A percentile compares a stretch with the other conserved stretches of the same genome.
Evolutionary conservation across 2,888 invertebrate species (phyloP).

Genomic region (Tortricodes alternella): DNA sequence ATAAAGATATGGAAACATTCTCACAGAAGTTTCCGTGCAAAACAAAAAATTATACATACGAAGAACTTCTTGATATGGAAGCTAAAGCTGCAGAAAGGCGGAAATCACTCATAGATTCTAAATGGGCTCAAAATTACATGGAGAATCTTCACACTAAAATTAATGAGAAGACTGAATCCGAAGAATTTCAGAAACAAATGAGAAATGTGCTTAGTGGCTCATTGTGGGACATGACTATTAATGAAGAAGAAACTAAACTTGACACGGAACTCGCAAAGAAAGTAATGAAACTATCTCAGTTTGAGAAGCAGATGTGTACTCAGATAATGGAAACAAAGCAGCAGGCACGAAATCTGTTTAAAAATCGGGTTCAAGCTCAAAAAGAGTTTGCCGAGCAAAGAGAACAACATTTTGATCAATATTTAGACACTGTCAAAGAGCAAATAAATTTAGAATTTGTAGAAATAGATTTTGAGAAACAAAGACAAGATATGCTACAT

Average conservation of each 20-base stretch:
- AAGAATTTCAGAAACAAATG: slow-evolving; percentile 75
- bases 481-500: slow-evolving; percentile 77
- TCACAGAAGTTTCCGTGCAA: slow-evolving; percentile 58
- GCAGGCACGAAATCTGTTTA: slow-evolving; percentile 79
- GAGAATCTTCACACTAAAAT: slow-evolving; percentile 72
- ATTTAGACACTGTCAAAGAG: slow-evolving; percentile 67
- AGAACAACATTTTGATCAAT: slow-evolving; percentile 74
- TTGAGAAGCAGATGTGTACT: slow-evolving; percentile 85
- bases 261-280: slow-evolving; percentile 79
- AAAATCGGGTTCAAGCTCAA: slow-evolving; percentile 78
- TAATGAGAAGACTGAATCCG: slow-evolving; percentile 62
- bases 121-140: slow-evolving; percentile 76
- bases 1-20: slow-evolving; percentile 65
- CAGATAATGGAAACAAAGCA: slow-evolving; percentile 84
- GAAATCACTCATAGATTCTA: slow-evolving; percentile 54
- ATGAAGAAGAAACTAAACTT: slow-evolving; percentile 76
- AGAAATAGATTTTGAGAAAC: slow-evolving; percentile 79
- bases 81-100: slow-evolving; percentile 53
- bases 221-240: slow-evolving; percentile 79
- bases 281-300: slow-evolving; percentile 83
- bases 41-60: slow-evolving; percentile 67
- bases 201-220: slow-evolving; percentile 72
- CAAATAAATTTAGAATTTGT: slow-evolving; percentile 70
- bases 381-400: slow-evolving; percentile 74
- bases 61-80: slow-evolving; percentile 62